Conservation (phyloP, 2,888 invertebrate genomes). For the Diaphora mendica region DNA sequence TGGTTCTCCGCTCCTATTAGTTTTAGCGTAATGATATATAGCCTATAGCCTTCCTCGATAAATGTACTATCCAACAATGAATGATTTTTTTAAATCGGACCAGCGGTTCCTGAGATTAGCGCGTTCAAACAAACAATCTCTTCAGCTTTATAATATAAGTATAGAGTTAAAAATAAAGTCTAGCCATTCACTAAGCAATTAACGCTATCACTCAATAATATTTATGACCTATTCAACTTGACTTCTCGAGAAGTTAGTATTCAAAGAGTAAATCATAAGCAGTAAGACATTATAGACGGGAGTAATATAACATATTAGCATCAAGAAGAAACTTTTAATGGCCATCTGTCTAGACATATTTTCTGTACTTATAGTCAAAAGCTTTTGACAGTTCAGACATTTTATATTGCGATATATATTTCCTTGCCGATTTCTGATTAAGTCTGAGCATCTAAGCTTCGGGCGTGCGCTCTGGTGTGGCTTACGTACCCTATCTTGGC, state of each 20-base stretch:
- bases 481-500: too few species aligned
- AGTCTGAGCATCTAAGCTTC: too few species aligned
- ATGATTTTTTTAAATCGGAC: too few species aligned
- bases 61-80: too few species aligned
- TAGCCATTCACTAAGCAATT: conserved; percentile 61
- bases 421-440: too few species aligned
- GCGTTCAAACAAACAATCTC: too few species aligned
- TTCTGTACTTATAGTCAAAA: neutral
- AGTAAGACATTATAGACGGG: conserved; percentile 52
- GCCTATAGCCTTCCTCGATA: too few species aligned
- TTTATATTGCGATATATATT: neutral
- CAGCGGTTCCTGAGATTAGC: too few species aligned
- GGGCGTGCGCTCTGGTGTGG: too few species aligned
- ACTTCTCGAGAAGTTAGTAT: conserved; percentile 51
- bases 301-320: conserved; percentile 23
- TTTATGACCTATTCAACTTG: conserved; percentile 66
- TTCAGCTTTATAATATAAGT: too few species aligned
- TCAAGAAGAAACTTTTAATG: neutral
- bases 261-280: conserved; percentile 51
- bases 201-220: conserved; percentile 67
- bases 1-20: too few species aligned
- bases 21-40: too few species aligned
- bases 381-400: neutral
- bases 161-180: conserved; percentile 23
- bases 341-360: neutral